Evolutionary conservation across 2,113 vertebrate species (phyloP), one percentile per base, ranked within the genome.

Genomic region (Hippocampus comes): DNA sequence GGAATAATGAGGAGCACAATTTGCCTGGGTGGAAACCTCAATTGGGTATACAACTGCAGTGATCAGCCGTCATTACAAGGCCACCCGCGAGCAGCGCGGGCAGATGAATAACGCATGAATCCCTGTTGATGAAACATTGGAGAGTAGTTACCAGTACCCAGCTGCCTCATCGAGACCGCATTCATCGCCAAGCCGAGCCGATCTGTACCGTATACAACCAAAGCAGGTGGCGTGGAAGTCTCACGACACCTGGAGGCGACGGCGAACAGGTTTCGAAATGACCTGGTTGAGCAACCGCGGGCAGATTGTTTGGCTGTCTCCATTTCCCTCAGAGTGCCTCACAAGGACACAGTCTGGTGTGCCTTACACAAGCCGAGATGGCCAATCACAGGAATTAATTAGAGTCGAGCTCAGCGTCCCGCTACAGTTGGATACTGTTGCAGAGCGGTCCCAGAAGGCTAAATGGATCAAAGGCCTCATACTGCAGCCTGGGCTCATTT

Each of bases 121-220:
- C 80, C 84, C 84, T 81, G 87, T 89, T 90, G 88, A 90, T 88
- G 88, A 90, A 90, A 88, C 90, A 87, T 84, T 88, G 83, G 86
- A 90, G 87, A 83, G 87, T 84, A 84, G 86, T 88, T 86, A 88
- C 82, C 81, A 88, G 82, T 81, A 79, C 82, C 87, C 88, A 91
- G 87, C 85, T 88, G 90, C 83, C 88, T 89, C 87, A 84, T 88
- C 82, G 72, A 85, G 85, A 86, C 84, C 67, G 85, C 72, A 84
- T 79, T 81, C 78, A 81, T 74, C 75, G 74, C 81, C 81, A 88
- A 87, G 78, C 83, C 75, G 66, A 78, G 76, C 78, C 75, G 80
- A 85, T 86, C 80, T 82, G 86, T 79, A 88, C 71, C 73, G 70
- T 79, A 77, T 84, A 80, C 72, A 79, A 82, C 79, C 71, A 63